Conservation (phyloP, 2,888 invertebrate species). For the Phragmatobia fuliginosa region DNA sequence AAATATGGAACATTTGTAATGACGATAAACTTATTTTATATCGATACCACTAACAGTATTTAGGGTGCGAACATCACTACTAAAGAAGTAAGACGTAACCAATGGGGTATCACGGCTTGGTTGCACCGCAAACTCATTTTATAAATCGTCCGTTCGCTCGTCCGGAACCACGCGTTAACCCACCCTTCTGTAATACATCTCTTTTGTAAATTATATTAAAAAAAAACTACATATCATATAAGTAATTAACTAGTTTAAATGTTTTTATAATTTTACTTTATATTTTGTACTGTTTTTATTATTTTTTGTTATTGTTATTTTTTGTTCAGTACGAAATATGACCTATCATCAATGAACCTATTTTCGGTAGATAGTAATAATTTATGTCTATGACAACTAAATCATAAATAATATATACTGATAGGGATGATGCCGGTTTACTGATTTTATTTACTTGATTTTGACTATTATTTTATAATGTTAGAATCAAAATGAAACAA, state of each 20-base stretch:
- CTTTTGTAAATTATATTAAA: constrained; percentile 51
- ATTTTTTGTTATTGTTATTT: too few species aligned
- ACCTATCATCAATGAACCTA: background rate
- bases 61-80: constrained; percentile 57
- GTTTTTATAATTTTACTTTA: constrained; percentile 20
- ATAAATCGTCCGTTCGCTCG: constrained; percentile 82
- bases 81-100: constrained; percentile 86
- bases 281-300: too few species aligned
- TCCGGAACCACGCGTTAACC: constrained; percentile 83
- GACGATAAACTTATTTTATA: constrained; percentile 20
- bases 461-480: too few species aligned
- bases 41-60: constrained; percentile 40
- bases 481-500: too few species aligned
- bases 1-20: background rate
- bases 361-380: background rate
- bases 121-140: constrained; percentile 87
- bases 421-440: background rate
- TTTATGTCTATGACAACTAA: background rate
- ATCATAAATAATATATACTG: background rate
- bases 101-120: constrained; percentile 84
- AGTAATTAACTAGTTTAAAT: constrained; percentile 35
- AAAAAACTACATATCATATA: constrained; percentile 47
- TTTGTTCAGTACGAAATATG: background rate
- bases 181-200: constrained; percentile 73
- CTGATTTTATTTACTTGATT: too few species aligned